Conservation (phyloP, 2,888 invertebrate species). For the Anarsia innoxiella region DNA sequence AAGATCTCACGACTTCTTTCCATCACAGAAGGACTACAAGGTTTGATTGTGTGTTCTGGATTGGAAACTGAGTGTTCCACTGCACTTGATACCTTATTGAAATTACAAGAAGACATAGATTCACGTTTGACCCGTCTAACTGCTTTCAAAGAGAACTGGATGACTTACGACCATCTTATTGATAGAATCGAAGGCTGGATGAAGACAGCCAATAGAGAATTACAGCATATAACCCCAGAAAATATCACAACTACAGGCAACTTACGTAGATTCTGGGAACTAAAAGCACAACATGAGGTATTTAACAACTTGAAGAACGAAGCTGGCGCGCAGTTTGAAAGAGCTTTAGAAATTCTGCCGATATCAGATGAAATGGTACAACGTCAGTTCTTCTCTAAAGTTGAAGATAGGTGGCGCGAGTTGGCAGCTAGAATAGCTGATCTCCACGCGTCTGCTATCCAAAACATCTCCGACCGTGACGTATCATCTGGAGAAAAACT, state of each 20-base stretch:
- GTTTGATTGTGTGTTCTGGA: conserved; percentile 83
- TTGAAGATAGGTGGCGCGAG: conserved; percentile 84
- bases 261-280: conserved; percentile 90
- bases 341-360: conserved; percentile 84
- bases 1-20: conserved; percentile 83
- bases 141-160: conserved; percentile 87
- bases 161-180: conserved; percentile 81
- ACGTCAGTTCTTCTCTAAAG: conserved; percentile 83
- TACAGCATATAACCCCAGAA: conserved; percentile 79
- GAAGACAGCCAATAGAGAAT: conserved; percentile 81
- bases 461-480: conserved; percentile 82
- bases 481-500: conserved; percentile 85
- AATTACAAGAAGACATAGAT: conserved; percentile 85
- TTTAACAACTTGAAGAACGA: conserved; percentile 85
- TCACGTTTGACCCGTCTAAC: conserved; percentile 81
- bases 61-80: conserved; percentile 83
- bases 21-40: conserved; percentile 83
- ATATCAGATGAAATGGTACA: conserved; percentile 90
- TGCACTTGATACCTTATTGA: conserved; percentile 81
- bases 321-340: conserved; percentile 83
- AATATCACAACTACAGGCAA: conserved; percentile 80
- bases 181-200: conserved; percentile 87
- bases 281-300: conserved; percentile 90
- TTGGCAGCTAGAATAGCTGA: conserved; percentile 78
- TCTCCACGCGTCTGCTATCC: conserved; percentile 80